Conservation (phyloP, 2,113 vertebrate species). For the Microcebus lehilahytsara region DNA sequence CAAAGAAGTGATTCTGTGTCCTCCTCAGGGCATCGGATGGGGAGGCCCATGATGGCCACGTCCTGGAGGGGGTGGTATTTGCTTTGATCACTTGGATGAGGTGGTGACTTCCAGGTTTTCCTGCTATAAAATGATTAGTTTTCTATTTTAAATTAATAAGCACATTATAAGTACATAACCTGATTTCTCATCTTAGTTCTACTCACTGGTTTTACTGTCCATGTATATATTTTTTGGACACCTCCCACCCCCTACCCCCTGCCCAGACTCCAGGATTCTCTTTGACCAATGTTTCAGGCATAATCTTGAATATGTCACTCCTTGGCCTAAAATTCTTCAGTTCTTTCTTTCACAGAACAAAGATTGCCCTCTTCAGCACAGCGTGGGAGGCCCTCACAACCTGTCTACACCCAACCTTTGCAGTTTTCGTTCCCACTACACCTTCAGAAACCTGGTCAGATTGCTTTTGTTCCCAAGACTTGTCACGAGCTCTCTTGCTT, state of each 20-base stretch:
- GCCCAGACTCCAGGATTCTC: not conserved
- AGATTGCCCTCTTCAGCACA: not conserved
- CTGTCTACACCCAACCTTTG: not conserved
- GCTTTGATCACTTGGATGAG: not conserved
- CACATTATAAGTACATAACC: not conserved
- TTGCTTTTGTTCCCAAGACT: not conserved
- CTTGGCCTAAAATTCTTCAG: not conserved
- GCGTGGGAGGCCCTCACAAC: not conserved
- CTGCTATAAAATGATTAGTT: not conserved
- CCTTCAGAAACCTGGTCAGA: not conserved
- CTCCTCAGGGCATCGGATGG: not conserved
- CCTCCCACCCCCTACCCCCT: too few relatives aligned
- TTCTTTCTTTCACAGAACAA: not conserved
- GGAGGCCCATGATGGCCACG: not conserved
- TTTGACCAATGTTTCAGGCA: not conserved
- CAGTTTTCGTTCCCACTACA: not conserved
- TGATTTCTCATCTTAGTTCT: not conserved
- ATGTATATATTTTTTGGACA: not conserved
- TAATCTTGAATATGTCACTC: not conserved
- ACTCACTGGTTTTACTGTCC: not conserved
- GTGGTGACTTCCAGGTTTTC: not conserved
- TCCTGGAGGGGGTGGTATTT: not conserved
- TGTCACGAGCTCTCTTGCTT: not conserved
- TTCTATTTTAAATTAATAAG: not conserved
- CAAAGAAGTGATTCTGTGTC: not conserved